A percentile compares a stretch with the other conserved stretches of the same genome.
These are phyloP conservation scores for Eleginops maclovinus DNA, from an alignment of 2,113 vertebrate genomes.

Conservation along the genomic window DNA sequence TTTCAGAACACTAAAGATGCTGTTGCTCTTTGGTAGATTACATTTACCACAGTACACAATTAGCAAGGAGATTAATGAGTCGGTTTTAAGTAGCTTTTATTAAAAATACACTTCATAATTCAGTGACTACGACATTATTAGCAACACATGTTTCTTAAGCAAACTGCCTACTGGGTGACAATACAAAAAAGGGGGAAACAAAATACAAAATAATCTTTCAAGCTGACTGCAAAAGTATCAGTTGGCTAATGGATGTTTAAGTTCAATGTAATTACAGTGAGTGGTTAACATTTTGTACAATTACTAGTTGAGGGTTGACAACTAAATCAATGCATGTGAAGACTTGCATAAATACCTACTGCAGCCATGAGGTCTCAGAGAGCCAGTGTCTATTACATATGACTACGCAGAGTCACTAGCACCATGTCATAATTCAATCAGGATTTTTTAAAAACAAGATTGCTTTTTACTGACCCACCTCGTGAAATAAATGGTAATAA, in stretches of 20 bases:
- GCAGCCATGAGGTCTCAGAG: constrained; percentile 20
- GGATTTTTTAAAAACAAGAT: constrained; percentile 32
- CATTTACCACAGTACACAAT: not conserved
- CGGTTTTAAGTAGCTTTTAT: constrained; percentile 57
- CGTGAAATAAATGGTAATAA: constrained; percentile 32
- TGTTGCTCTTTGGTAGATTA: not conserved
- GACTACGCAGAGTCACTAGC: constrained; percentile 43
- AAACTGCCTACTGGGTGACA: constrained; percentile 26
- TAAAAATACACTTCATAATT: constrained; percentile 27
- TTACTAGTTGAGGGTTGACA: not conserved
- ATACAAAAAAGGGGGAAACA: constrained; percentile 31
- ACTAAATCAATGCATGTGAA: constrained; percentile 11
- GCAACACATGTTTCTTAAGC: constrained; percentile 25
- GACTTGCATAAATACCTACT: constrained; percentile 31
- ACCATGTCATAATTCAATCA: constrained; percentile 40
- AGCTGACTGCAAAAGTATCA: constrained; percentile 32
- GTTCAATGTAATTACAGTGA: constrained; percentile 26
- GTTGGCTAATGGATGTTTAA: not conserved
- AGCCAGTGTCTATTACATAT: constrained; percentile 21
- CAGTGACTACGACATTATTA: constrained; percentile 52
- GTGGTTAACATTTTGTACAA: constrained; percentile 43
- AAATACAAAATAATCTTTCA: constrained; percentile 9
- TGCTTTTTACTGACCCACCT: constrained; percentile 30
- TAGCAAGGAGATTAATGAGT: not conserved
- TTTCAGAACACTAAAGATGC: not conserved